Conservation (phyloP, 2,888 invertebrate species). For the Trissolcus japonicus region DNA sequence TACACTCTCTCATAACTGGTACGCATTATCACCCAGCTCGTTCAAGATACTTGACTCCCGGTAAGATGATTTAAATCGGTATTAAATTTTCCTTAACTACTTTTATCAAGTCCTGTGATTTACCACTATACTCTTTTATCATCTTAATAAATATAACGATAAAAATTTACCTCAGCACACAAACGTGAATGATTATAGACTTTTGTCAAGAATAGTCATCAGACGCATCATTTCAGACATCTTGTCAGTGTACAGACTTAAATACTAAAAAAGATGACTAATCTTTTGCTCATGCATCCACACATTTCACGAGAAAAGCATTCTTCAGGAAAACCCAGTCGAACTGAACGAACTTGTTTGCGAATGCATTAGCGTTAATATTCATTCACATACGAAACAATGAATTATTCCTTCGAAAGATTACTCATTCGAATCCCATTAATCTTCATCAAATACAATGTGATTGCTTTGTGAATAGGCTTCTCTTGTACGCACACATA, state of each 20-base stretch:
- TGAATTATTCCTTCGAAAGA: conserved; percentile 47
- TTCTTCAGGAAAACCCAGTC: conserved; percentile 23
- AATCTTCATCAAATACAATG: conserved; percentile 49
- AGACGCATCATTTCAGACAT: background rate
- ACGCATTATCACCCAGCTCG: conserved; percentile 35
- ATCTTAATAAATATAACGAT: conserved; percentile 35
- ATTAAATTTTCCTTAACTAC: conserved; percentile 55
- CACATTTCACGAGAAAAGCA: conserved; percentile 10
- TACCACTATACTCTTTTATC: conserved; percentile 36
- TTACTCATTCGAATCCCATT: conserved; percentile 51
- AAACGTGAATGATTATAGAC: background rate
- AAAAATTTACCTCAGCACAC: background rate
- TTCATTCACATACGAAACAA: conserved; percentile 36
- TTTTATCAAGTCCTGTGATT: conserved; percentile 45
- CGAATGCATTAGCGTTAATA: conserved; percentile 38
- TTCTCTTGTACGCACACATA: conserved; percentile 7
- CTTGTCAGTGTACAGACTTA: background rate
- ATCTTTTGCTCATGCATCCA: conserved; percentile 6
- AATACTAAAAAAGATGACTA: conserved; percentile 14
- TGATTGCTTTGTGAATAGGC: conserved; percentile 15
- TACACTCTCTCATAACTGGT: conserved; percentile 21
- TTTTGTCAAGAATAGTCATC: background rate
- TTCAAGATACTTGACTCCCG: conserved; percentile 44
- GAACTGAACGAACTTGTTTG: conserved; percentile 30
- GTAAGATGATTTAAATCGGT: conserved; percentile 50